phyloP scores from a whole-genome alignment of 2,113 vertebrate species.

The Cinclus mexicanus region DNA sequence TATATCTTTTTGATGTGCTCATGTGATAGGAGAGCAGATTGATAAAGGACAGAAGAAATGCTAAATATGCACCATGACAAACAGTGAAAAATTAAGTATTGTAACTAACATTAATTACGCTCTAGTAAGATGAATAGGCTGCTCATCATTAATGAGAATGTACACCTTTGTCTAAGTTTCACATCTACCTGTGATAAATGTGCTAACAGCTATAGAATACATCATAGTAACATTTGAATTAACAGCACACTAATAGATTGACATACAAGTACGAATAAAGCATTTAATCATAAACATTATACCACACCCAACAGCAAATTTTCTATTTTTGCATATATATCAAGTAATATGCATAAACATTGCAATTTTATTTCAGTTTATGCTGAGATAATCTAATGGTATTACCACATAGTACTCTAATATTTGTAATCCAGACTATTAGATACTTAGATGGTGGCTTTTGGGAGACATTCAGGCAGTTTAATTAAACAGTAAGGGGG shows the following conservation, averaged over 20 bases:
- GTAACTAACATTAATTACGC: constrained; percentile 85
- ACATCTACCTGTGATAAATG: constrained; percentile 91
- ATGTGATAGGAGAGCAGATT: constrained; percentile 72
- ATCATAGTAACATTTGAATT: constrained; percentile 84
- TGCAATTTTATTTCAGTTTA: constrained; percentile 28
- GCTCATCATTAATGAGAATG: constrained; percentile 90
- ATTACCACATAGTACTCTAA: not conserved
- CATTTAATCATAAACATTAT: constrained; percentile 83
- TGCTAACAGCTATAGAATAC: constrained; percentile 81
- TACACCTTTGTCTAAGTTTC: constrained; percentile 89
- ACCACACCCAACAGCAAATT: constrained; percentile 74
- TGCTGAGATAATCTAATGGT: not conserved
- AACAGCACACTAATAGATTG: constrained; percentile 84
- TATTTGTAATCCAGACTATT: not conserved
- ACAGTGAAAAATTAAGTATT: constrained; percentile 87
- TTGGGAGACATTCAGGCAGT: not conserved
- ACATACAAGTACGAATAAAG: constrained; percentile 79
- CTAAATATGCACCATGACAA: constrained; percentile 84
- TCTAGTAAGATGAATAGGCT: constrained; percentile 84
- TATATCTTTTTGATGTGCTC: constrained; percentile 80
- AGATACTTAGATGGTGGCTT: not conserved
- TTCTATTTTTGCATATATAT: constrained; percentile 59
- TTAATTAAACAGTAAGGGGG: constrained; percentile 1
- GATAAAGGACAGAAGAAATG: constrained; percentile 78
- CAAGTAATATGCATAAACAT: constrained; percentile 45